Conservation (phyloP, 2,797 vertebrate species). For the Sebastiscus tertius region DNA sequence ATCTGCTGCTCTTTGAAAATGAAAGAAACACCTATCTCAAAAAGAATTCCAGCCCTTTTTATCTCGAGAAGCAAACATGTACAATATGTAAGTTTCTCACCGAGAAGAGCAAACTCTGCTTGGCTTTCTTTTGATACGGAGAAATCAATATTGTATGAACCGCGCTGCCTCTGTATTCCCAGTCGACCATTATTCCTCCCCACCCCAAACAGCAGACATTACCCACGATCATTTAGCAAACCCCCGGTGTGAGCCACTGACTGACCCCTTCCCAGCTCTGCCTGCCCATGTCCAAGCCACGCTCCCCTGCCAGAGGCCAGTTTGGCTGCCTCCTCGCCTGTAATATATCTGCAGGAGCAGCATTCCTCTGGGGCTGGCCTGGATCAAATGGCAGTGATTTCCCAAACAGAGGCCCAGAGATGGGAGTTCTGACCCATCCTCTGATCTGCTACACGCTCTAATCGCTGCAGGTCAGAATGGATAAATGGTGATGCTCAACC, state of each 20-base stretch:
- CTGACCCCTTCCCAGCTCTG: slow-evolving; percentile 68
- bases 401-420: slow-evolving; percentile 75
- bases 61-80: slow-evolving; percentile 78
- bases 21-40: slow-evolving; percentile 78
- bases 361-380: slow-evolving; percentile 80
- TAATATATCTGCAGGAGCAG: slow-evolving; percentile 78
- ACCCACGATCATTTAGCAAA: slow-evolving; percentile 74
- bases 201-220: slow-evolving; percentile 73
- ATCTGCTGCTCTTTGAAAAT: slow-evolving; percentile 82
- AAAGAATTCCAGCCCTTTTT: slow-evolving; percentile 71
- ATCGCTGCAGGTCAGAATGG: slow-evolving; percentile 74
- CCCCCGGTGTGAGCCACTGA: slow-evolving; percentile 61
- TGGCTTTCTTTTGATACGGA: slow-evolving; percentile 71
- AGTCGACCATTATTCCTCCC: slow-evolving; percentile 71
- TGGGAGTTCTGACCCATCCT: slow-evolving; percentile 80
- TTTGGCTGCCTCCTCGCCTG: slow-evolving; percentile 68
- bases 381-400: slow-evolving; percentile 84
- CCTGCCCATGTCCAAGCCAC: slow-evolving; percentile 54
- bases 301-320: slow-evolving; percentile 64
- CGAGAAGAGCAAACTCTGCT: slow-evolving; percentile 64
- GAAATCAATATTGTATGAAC: slow-evolving; percentile 79
- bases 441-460: slow-evolving; percentile 76
- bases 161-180: slow-evolving; percentile 71
- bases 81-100: slow-evolving; percentile 73
- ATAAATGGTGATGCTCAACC: slow-evolving; percentile 69